A percentile compares a stretch with the other conserved stretches of the same genome.
Evolutionary conservation across 1,140 invertebrate genomes (phyloP).

Genomic region (Mamestra configurata): DNA sequence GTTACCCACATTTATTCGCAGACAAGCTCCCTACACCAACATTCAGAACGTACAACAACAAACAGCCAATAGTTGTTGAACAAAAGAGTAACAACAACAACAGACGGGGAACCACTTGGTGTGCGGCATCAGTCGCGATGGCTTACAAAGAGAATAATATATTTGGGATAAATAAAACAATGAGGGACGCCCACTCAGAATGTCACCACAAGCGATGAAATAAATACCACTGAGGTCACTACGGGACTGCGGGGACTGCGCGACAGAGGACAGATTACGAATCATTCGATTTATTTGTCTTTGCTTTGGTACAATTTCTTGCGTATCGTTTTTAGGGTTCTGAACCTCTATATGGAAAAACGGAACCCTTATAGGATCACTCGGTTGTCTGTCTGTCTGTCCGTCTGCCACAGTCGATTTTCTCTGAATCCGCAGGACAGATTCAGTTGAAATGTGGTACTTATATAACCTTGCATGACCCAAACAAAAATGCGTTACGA

Average conservation of each 20-base stretch:
- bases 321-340: no score
- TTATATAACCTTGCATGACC: no score
- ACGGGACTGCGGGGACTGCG: no score
- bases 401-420: no score
- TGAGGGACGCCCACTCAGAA: neutral
- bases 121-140: neutral
- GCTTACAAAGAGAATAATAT: conserved; percentile 3
- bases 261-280: no score
- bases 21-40: neutral
- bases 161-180: conserved; percentile 26
- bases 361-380: no score
- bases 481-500: no score
- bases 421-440: no score
- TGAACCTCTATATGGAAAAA: no score
- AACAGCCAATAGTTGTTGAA: conserved; percentile 9
- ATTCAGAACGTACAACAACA: neutral
- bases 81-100: neutral
- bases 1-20: neutral
- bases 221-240: neutral
- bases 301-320: no score
- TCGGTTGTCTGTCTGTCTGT: no score
- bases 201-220: neutral
- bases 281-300: neutral
- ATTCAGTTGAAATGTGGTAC: no score
- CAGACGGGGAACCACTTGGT: neutral